Evolutionary conservation across 2,797 vertebrate genomes (phyloP).

Genomic region (Ptychadena robeensis): DNA sequence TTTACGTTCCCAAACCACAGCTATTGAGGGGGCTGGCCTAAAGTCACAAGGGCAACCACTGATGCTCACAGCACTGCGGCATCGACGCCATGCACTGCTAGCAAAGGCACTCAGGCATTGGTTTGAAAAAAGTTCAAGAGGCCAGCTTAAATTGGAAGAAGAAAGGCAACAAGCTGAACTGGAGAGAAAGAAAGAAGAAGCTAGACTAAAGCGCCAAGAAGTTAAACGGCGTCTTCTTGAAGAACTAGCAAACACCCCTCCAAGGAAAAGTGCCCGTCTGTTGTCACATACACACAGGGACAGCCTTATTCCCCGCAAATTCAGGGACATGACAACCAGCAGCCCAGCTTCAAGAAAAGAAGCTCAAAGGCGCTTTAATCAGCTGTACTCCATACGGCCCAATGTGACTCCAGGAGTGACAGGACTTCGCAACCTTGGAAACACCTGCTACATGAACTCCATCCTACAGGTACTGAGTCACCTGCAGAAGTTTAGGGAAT

Average conservation of each 20-base stretch:
- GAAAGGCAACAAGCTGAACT: constrained; percentile 79
- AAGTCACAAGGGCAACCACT: constrained; percentile 78
- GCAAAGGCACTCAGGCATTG: constrained; percentile 80
- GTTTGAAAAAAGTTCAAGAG: constrained; percentile 81
- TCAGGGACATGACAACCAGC: constrained; percentile 77
- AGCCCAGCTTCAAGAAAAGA: constrained; percentile 76
- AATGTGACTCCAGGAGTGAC: constrained; percentile 91
- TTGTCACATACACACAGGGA: constrained; percentile 86
- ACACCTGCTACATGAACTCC: constrained; percentile 99
- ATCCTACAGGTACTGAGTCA: constrained; percentile 98
- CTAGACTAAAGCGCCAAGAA: constrained; percentile 85
- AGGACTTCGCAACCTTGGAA: constrained; percentile 94
- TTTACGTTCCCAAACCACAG: constrained; percentile 83
- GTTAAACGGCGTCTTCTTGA: constrained; percentile 91
- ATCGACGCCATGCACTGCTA: constrained; percentile 88
- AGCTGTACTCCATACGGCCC: constrained; percentile 81
- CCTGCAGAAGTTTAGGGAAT: constrained; percentile 98
- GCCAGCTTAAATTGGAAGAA: constrained; percentile 80
- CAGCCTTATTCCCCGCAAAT: constrained; percentile 84
- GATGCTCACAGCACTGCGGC: constrained; percentile 89
- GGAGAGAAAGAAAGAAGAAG: constrained; percentile 84
- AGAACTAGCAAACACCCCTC: constrained; percentile 88
- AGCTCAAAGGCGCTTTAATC: constrained; percentile 71
- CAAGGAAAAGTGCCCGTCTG: constrained; percentile 93
- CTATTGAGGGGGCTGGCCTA: constrained; percentile 69